Base-by-base conservation (phyloP, 30 jellyfish, hydroid and myxozoan genomes). In the Cassiopea andromeda region DNA sequence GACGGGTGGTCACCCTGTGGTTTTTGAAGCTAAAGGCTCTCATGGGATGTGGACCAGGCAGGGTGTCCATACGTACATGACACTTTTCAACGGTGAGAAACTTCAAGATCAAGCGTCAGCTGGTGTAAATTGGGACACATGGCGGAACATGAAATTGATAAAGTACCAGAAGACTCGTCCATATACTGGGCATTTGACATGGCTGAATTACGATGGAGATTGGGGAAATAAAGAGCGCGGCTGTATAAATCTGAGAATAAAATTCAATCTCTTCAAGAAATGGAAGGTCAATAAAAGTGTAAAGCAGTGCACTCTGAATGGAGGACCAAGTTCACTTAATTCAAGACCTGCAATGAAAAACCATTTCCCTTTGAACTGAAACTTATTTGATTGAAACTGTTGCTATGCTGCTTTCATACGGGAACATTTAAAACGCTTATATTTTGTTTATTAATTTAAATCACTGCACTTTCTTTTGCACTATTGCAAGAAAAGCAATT, bases 1-100 rank as follows among this genome's bases (percentile, higher is more conserved):
- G 46, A 46, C 69, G 44, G 12, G n/a, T 45, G 84, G 84, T 9
- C 84, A 75, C 71, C 84, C 84, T 15, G 71, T 75, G 44, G 84
- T 75, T 2, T 75, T 75, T 44, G 9, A 45, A 16, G 18, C 84
- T 1, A 75, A 75, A 46, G 84, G 84, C 46, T 75, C 84, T 43
- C 84, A 75, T 47, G 84, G 84, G 3, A 5, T 75, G 19, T 75
- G 84, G 84, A 75, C 84, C 44, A 75, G 71, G 69, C 84, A 75
- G 46, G 84, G 84, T 1, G n/a, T 75, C 84, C 84, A 75, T 50
- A 75, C 84, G 46, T 75, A 75, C 43, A 75, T 12, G 46, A 75
- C 69, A 9, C 18, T 75, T 14, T 44, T 13, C 45, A 70, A 70
- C 16, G 69, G 84, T 1, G 84, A 75, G 7, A 75, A 75, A 44